Evolutionary conservation across 2,888 invertebrate species (phyloP).

Genomic region (Teleogryllus oceanicus): DNA sequence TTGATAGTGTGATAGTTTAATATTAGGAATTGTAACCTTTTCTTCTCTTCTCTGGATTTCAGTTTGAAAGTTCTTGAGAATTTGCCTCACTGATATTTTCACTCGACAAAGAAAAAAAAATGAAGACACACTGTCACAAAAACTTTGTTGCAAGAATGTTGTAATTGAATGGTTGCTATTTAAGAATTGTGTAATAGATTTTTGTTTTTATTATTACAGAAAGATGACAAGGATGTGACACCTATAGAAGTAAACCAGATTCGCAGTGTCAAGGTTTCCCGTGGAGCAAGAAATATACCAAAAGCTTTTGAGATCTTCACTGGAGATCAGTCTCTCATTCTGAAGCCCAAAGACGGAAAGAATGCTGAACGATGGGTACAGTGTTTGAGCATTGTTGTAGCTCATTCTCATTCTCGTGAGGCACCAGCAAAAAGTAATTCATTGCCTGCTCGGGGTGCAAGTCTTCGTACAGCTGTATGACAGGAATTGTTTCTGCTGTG

Average conservation of each 20-base stretch:
- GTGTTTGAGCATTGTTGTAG: constrained; percentile 88
- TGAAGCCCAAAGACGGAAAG: constrained; percentile 91
- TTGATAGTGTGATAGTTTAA: not conserved
- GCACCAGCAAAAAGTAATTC: constrained; percentile 51
- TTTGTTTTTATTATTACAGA: constrained; percentile 53
- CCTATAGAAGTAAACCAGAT: constrained; percentile 88
- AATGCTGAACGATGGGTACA: constrained; percentile 96
- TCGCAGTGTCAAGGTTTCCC: constrained; percentile 88
- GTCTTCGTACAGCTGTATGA: constrained; percentile 34
- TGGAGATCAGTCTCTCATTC: constrained; percentile 83
- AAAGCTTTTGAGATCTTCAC: constrained; percentile 97
- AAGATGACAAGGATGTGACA: constrained; percentile 60
- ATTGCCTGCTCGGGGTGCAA: constrained; percentile 49
- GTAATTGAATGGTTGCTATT: not conserved
- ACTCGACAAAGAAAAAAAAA: not conserved
- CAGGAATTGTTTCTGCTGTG: not conserved
- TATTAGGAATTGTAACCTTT: not conserved
- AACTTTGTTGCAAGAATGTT: not conserved
- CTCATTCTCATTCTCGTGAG: constrained; percentile 64
- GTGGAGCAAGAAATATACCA: constrained; percentile 87
- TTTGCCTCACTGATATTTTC: not conserved
- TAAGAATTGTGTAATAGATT: not conserved
- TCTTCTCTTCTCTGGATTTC: not conserved
- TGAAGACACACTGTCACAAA: not conserved
- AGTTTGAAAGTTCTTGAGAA: no score